phyloP scores from a whole-genome alignment of 2,113 vertebrate species.

The crab-eating macaque (Macaca fascicularis) region T2T-MFA8v1.1 NC_088385.1:71898501-71899000 shows the following conservation, averaged over 20 bases:
- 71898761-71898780: not conserved
- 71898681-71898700: not conserved
- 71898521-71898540: not conserved
- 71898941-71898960: no score
- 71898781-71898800: not conserved
- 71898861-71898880: no score
- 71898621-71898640: not conserved
- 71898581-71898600: not conserved
- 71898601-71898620: not conserved
- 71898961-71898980: no score
- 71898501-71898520: not conserved
- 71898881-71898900: no score
- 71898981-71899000: no score
- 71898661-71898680: not conserved
- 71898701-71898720: not conserved
- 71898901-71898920: no score
- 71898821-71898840: not conserved
- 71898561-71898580: not conserved
- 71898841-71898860: no score
- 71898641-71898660: not conserved
- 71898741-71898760: not conserved
- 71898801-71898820: not conserved
- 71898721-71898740: not conserved
- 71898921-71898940: no score
- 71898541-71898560: not conserved